These are phyloP conservation scores for Pemphredon lugubris DNA, from an alignment of 2,888 invertebrate genomes.

Conservation along the genomic window DNA sequence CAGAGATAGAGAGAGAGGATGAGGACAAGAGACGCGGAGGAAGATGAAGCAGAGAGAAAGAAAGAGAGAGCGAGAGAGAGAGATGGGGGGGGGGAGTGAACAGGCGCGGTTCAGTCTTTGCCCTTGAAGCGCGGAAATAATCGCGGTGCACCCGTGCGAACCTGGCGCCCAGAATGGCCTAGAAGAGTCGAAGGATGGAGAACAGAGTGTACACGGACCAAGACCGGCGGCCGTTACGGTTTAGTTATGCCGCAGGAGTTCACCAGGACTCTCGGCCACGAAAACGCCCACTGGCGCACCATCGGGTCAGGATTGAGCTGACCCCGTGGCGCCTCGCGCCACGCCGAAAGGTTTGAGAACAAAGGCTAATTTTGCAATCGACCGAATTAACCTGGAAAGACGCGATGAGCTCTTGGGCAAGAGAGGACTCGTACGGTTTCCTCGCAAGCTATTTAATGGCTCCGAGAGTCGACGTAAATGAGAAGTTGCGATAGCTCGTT, in stretches of 20 bases:
- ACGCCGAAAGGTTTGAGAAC: constrained; percentile 23
- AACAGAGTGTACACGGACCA: not conserved
- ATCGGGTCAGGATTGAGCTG: constrained; percentile 21
- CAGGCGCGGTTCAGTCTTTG: constrained; percentile 33
- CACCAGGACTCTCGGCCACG: constrained; percentile 19
- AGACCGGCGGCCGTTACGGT: constrained; percentile 17
- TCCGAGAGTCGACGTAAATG: too few relatives aligned
- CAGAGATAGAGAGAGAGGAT: too few relatives aligned
- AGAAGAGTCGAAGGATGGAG: constrained; percentile 24
- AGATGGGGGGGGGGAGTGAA: constrained; percentile 21
- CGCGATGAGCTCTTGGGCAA: too few relatives aligned
- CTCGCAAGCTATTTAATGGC: too few relatives aligned
- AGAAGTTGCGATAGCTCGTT: too few relatives aligned
- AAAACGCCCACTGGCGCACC: constrained; percentile 56
- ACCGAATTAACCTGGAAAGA: not conserved
- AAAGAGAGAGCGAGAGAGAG: constrained; percentile 33
- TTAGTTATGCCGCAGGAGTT: constrained; percentile 31
- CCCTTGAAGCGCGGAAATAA: constrained; percentile 60
- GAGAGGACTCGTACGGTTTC: too few relatives aligned
- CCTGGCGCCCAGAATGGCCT: constrained; percentile 48
- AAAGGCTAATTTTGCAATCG: constrained; percentile 46
- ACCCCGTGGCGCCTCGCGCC: constrained; percentile 37
- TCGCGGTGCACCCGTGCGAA: constrained; percentile 59
- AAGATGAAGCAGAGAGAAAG: not conserved
- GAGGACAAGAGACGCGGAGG: too few relatives aligned